Percentiles rank a stretch among this genome's conserved stretches.
Conservation (phyloP, 2,888 invertebrate genomes). For the Malacosoma neustria region DNA sequence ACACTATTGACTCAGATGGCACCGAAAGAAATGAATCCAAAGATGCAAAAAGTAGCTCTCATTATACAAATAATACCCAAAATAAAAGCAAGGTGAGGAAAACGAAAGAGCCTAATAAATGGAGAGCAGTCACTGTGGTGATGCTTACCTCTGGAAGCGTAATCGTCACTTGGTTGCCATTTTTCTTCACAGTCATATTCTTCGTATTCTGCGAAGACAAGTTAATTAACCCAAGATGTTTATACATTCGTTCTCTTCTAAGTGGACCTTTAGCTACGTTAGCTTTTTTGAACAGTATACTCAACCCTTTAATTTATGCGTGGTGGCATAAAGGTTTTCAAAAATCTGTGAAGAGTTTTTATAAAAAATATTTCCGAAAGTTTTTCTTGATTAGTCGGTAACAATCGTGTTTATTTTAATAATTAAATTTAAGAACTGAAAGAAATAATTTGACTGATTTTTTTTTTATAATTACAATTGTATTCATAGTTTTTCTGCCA, state of each 20-base stretch:
- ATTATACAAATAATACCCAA: slow-evolving; percentile 7
- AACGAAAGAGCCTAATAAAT: slow-evolving; percentile 59
- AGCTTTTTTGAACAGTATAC: slow-evolving; percentile 75
- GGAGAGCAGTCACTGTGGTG: slow-evolving; percentile 78
- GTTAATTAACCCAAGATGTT: slow-evolving; percentile 55
- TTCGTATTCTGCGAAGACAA: slow-evolving; percentile 71
- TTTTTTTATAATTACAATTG: too few relatives aligned
- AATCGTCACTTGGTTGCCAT: slow-evolving; percentile 77
- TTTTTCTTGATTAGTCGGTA: slow-evolving; percentile 5
- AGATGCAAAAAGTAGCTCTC: slow-evolving; percentile 15
- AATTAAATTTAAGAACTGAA: too few relatives aligned
- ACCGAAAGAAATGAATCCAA: slow-evolving; percentile 20
- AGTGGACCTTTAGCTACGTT: slow-evolving; percentile 75
- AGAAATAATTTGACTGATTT: too few relatives aligned
- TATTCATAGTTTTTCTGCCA: too few relatives aligned
- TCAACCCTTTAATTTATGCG: slow-evolving; percentile 80
- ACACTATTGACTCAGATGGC: slow-evolving; percentile 30
- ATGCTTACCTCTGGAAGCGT: slow-evolving; percentile 76
- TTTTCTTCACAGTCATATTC: slow-evolving; percentile 71
- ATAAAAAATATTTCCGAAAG: slow-evolving; percentile 27
- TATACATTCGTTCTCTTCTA: slow-evolving; percentile 59
- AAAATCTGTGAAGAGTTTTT: slow-evolving; percentile 49
- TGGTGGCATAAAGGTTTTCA: slow-evolving; percentile 83
- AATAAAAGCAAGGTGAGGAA: slow-evolving; percentile 18
- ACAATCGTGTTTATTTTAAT: too few relatives aligned